phyloP scores from a whole-genome alignment of 2,113 vertebrate genomes.

The Picathartes gymnocephalus region DNA sequence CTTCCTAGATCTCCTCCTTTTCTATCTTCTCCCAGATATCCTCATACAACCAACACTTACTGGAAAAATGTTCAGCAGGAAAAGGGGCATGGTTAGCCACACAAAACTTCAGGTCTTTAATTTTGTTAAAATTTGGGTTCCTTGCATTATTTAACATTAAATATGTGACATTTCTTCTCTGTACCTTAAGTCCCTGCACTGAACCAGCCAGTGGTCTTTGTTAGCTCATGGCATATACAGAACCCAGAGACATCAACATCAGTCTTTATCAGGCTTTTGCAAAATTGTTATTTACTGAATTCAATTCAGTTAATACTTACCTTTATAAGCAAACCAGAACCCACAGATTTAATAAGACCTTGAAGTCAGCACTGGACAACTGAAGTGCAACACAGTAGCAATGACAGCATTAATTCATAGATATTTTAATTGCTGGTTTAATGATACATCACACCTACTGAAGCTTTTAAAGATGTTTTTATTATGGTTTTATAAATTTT shows the following conservation, averaged over 20 bases:
- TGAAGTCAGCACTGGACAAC: neutral
- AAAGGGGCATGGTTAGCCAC: neutral
- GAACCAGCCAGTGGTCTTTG: neutral
- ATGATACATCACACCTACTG: constrained; percentile 55
- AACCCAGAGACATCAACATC: neutral
- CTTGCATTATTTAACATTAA: neutral
- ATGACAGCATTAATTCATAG: neutral
- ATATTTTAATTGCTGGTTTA: constrained; percentile 62
- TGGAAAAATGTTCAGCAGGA: neutral
- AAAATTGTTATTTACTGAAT: neutral
- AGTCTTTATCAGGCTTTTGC: neutral
- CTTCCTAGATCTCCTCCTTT: neutral
- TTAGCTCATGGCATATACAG: neutral
- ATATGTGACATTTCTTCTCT: neutral
- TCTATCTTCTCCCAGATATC: neutral
- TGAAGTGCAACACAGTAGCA: constrained; percentile 9
- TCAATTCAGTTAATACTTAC: neutral
- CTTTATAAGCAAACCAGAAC: constrained; percentile 23
- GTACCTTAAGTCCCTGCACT: neutral
- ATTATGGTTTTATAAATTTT: constrained; percentile 66
- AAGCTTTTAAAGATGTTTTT: constrained; percentile 45
- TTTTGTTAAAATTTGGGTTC: neutral
- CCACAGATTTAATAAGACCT: neutral
- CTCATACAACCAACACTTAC: neutral
- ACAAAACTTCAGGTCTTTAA: neutral